A percentile compares a stretch with the other conserved stretches of the same genome.
Conservation (phyloP, 2,797 vertebrate genomes). For the Bradypus variegatus region DNA sequence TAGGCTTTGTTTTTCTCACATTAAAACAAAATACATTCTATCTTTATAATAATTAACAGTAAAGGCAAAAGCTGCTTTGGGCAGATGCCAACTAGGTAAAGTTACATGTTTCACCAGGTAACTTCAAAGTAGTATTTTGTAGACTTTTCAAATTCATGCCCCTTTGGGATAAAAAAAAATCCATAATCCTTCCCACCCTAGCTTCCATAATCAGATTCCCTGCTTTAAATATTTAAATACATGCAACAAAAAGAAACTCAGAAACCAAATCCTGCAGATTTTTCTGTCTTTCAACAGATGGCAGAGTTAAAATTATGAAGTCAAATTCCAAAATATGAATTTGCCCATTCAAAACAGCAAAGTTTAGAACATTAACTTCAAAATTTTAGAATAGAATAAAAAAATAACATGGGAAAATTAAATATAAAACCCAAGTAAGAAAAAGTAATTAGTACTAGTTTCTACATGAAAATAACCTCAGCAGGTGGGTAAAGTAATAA, state of each 20-base stretch:
- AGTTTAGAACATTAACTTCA: neutral
- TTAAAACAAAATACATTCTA: neutral
- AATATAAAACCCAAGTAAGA: slow-evolving; percentile 8
- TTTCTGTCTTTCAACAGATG: neutral
- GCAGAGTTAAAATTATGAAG: slow-evolving; percentile 22
- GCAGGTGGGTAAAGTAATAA: neutral
- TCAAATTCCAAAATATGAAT: slow-evolving; percentile 20
- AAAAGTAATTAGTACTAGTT: neutral
- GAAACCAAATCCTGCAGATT: neutral
- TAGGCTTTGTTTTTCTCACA: neutral
- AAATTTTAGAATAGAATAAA: neutral
- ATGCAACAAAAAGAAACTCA: neutral
- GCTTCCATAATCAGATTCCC: neutral
- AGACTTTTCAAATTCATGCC: neutral
- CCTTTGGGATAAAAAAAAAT: neutral
- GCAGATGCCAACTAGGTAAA: neutral
- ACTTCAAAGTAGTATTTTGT: slow-evolving; percentile 5
- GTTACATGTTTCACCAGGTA: neutral
- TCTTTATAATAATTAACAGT: neutral
- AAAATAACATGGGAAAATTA: neutral
- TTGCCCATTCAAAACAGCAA: neutral
- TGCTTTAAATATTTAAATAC: slow-evolving; percentile 23
- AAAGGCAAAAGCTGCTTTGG: neutral
- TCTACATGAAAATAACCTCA: neutral
- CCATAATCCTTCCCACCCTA: neutral